Base-by-base conservation (phyloP, 2,888 invertebrate genomes). In the Apocheima hispidaria region DNA sequence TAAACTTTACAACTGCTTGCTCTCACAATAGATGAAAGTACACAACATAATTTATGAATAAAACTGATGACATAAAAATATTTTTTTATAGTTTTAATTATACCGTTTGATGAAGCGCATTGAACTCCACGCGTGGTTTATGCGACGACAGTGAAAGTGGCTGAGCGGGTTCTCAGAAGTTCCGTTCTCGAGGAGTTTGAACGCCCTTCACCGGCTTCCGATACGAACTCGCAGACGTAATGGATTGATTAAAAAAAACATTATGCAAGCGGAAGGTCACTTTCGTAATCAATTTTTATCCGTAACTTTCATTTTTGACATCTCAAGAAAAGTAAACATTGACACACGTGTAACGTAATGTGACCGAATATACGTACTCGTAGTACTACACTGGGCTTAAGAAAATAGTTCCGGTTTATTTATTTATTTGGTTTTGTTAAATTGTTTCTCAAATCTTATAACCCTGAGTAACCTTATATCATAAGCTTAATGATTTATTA, bases 221-320 rank as follows among this genome's bases (percentile, higher is more conserved):
- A 66, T 65, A 61, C 63, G 52, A 66, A 50, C 52, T 58, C 60
- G 40, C 20, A 63, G 60, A 63, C 63, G 66, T 64, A 66, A 68
- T 69, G 63, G 61, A 63, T 66, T 61, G 62, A 69, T 71, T 63
- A 68, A 67, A 68, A 66, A 68, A 69, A 69, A 68, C 61, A 66
- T 70, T 68, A 67, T 62, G 69, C 63, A 70, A 72, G 58, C 51
- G 61, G 68, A 69, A 70, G 70, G 72, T 69, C 70, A 66, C 56
- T 68, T 68, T 68, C 65, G 68, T 70, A 66, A 68, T 65, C 57
- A 49, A 49, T 61, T 54, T 63, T 68, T 68, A 62, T 62, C 52
- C 51, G 54, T 46, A 53, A 63, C 68, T 70, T 70, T 70, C 70
- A 62, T 68, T 70, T 66, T 64, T 65, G 62, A 68, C 55, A 36